Conservation (phyloP, 2,797 vertebrate species). For the Scarus forsteni region DNA sequence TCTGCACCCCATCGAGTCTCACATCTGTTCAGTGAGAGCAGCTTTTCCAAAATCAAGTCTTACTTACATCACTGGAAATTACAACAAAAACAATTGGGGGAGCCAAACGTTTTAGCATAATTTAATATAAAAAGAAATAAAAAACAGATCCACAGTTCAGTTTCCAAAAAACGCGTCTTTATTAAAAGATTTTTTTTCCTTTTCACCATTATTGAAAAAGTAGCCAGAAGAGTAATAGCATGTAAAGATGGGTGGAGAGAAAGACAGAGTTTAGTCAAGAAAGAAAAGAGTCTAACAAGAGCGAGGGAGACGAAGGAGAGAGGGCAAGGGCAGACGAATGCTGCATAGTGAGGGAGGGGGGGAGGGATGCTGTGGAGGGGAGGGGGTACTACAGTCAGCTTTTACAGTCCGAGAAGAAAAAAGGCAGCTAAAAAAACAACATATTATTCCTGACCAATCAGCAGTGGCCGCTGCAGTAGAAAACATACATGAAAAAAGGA, state of each 20-base stretch:
- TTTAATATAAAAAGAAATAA: not conserved
- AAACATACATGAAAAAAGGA: conserved; percentile 70
- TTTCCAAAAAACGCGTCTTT: conserved; percentile 80
- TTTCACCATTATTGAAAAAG: conserved; percentile 69
- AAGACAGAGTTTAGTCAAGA: conserved; percentile 52
- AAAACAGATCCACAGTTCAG: conserved; percentile 22
- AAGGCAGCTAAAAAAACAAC: conserved; percentile 76
- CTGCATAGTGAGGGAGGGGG: conserved; percentile 57
- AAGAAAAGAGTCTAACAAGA: conserved; percentile 60
- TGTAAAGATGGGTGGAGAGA: conserved; percentile 49
- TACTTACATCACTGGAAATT: not conserved
- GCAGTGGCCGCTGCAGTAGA: conserved; percentile 73
- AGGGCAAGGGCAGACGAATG: conserved; percentile 56
- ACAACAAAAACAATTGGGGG: not conserved
- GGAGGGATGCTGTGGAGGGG: not conserved
- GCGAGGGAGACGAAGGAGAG: conserved; percentile 62
- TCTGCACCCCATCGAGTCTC: conserved; percentile 70
- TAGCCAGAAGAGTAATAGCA: conserved; percentile 68
- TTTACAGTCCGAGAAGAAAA: conserved; percentile 63
- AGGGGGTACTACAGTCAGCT: conserved; percentile 55
- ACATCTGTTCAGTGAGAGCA: conserved; percentile 68
- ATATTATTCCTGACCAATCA: conserved; percentile 70
- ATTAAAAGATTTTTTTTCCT: conserved; percentile 77
- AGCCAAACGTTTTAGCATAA: not conserved
- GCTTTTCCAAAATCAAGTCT: conserved; percentile 17